phyloP scores from a whole-genome alignment of 2,113 vertebrate species.

The Neodon shergylaensis region DNA sequence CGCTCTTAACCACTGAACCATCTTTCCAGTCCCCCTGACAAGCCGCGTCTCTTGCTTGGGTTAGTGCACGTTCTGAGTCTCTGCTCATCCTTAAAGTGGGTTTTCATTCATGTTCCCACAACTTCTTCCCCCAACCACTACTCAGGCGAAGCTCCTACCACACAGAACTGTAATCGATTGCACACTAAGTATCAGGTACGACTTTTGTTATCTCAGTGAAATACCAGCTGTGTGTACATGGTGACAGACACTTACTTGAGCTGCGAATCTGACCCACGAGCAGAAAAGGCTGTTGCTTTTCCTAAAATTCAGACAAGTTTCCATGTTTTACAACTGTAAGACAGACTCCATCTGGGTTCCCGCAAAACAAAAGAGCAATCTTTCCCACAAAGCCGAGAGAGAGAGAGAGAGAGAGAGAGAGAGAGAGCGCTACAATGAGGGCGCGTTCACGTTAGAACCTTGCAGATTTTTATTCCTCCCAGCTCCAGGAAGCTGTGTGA shows the following conservation, averaged over 20 bases:
- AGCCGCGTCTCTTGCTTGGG: not conserved
- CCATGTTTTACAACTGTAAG: not conserved
- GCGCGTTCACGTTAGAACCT: constrained; percentile 6
- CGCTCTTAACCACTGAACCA: too few species aligned
- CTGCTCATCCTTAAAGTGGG: constrained; percentile 29
- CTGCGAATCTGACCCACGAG: constrained; percentile 17
- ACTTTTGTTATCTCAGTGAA: constrained; percentile 44
- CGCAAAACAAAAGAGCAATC: constrained; percentile 31
- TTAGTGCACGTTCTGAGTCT: not conserved
- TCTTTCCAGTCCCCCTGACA: not conserved
- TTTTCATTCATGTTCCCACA: not conserved
- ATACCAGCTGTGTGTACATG: not conserved
- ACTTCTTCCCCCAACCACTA: not conserved
- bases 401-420: constrained; percentile 38
- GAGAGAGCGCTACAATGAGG: not conserved
- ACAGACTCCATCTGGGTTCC: constrained; percentile 57
- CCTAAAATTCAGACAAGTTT: constrained; percentile 45
- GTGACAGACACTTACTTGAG: constrained; percentile 17
- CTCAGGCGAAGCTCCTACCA: not conserved
- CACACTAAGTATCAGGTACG: not conserved
- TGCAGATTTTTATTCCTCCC: constrained; percentile 20
- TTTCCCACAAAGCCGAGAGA: constrained; percentile 50
- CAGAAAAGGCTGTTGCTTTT: constrained; percentile 42
- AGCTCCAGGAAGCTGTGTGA: constrained; percentile 4
- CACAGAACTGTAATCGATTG: not conserved